Percentiles rank a stretch among this genome's conserved stretches.
These are phyloP conservation scores for Sinonovacula constricta DNA, from an alignment of 1,140 invertebrate species.

Conservation along the genomic window DNA sequence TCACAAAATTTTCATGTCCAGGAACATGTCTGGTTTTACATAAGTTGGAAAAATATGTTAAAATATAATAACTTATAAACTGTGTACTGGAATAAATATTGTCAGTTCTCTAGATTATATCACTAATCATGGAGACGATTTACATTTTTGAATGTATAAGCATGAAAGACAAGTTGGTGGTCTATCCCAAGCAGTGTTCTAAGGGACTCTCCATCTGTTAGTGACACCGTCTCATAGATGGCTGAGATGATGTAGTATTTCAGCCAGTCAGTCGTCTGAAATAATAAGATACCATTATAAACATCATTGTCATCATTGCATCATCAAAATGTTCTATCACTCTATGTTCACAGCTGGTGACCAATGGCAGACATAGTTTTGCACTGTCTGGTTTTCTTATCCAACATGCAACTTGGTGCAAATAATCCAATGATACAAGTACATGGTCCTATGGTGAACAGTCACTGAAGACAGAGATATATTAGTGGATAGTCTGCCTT, in stretches of 20 bases:
- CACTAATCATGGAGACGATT: background rate
- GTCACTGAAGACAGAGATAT: too few relatives aligned
- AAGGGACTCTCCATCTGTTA: background rate
- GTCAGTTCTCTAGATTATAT: background rate
- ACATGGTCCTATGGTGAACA: too few relatives aligned
- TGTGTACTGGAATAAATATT: too few relatives aligned
- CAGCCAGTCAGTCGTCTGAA: conserved; percentile 35
- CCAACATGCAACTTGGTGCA: too few relatives aligned
- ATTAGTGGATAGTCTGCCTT: too few relatives aligned
- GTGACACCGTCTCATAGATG: background rate
- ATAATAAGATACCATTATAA: conserved; percentile 10
- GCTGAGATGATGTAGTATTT: conserved; percentile 24
- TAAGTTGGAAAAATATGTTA: background rate
- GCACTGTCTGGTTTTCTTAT: too few relatives aligned
- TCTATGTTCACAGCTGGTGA: too few relatives aligned
- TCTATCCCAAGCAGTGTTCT: conserved; percentile 27
- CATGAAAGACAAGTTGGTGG: conserved; percentile 23
- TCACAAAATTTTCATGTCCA: background rate
- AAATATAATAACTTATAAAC: too few relatives aligned
- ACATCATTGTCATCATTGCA: too few relatives aligned
- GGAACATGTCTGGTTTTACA: background rate
- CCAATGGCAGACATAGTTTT: too few relatives aligned
- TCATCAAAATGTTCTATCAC: too few relatives aligned
- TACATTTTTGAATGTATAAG: conserved; percentile 13
- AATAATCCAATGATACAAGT: too few relatives aligned